phyloP scores from a whole-genome alignment of 2,113 vertebrate species.

The Andinoacara biseriatus region DNA sequence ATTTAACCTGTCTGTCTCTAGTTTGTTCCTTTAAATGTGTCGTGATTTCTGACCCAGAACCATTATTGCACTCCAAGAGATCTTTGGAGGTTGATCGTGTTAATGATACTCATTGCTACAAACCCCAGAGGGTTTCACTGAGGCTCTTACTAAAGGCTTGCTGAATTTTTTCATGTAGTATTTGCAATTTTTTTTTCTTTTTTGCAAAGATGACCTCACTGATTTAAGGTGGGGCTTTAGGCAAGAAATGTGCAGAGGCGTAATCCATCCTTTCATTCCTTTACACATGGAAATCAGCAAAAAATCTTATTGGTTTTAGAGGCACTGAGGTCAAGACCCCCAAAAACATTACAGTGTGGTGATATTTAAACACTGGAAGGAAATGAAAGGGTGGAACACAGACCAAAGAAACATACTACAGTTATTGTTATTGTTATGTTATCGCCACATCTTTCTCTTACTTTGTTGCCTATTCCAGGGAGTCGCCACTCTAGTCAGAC shows the following conservation, averaged over 20 bases:
- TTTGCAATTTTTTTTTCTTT: not conserved
- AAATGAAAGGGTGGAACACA: not conserved
- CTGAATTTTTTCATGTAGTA: not conserved
- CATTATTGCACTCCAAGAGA: not conserved
- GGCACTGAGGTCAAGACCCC: not conserved
- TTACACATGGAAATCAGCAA: not conserved
- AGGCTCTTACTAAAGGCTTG: not conserved
- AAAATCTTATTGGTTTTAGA: not conserved
- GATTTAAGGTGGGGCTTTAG: not conserved
- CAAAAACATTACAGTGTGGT: not conserved
- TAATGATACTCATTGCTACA: not conserved
- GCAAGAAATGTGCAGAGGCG: too few species aligned
- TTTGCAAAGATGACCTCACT: not conserved
- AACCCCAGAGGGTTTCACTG: not conserved
- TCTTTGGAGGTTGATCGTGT: not conserved
- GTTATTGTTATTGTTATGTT: slow-evolving; percentile 12
- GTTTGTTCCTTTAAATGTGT: not conserved
- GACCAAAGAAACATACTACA: not conserved
- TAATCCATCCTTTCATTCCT: not conserved
- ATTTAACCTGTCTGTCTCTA: not conserved
- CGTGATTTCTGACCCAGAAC: not conserved
- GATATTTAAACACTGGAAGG: slow-evolving; percentile 10
- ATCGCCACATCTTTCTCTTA: not conserved
- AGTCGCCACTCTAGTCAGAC: not conserved
- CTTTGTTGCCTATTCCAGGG: not conserved